Evolutionary conservation across 2,113 vertebrate genomes (phyloP).

Genomic region (Orientallactaga bullata): DNA sequence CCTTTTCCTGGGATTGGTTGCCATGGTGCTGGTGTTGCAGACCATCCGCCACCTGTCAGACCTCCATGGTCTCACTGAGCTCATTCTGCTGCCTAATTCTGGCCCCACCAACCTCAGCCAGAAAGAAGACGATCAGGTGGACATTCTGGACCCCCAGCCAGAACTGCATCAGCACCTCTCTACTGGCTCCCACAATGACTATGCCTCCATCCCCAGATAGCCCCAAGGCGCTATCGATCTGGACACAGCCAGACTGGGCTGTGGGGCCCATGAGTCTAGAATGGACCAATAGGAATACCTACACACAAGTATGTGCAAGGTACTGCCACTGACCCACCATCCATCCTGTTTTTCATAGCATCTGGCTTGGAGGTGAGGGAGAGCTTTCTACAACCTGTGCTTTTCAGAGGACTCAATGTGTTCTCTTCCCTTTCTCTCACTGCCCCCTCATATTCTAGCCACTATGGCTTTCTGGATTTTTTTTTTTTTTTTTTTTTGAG

Average conservation of each 20-base stretch:
- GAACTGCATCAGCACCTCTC: constrained; percentile 59
- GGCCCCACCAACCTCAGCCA: constrained; percentile 62
- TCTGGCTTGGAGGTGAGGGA: not conserved
- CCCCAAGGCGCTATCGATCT: fast-evolving
- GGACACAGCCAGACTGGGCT: not conserved
- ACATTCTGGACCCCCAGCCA: constrained; percentile 64
- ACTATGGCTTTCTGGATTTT: constrained; percentile 46
- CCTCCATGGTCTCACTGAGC: constrained; percentile 90
- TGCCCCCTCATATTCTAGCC: constrained; percentile 85
- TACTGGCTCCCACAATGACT: constrained; percentile 77
- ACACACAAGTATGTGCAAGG: fast-evolving
- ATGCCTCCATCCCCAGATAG: constrained; percentile 89
- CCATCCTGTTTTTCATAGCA: not conserved
- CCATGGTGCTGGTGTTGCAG: constrained; percentile 92
- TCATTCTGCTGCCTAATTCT: constrained; percentile 87
- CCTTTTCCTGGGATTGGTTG: constrained; percentile 92
- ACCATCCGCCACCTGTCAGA: constrained; percentile 91
- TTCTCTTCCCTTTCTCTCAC: constrained; percentile 85
- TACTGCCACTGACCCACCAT: fast-evolving
- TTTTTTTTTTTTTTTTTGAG: not conserved
- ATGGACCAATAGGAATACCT: fast-evolving
- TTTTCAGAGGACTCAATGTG: not conserved
- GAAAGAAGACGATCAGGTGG: constrained; percentile 78
- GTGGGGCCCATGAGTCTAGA: not conserved
- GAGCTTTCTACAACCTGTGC: fast-evolving